Evolutionary conservation across 1,140 invertebrate species (phyloP), one percentile per base, ranked within the genome.

Genomic region (Cryptotermes secundus): DNA sequence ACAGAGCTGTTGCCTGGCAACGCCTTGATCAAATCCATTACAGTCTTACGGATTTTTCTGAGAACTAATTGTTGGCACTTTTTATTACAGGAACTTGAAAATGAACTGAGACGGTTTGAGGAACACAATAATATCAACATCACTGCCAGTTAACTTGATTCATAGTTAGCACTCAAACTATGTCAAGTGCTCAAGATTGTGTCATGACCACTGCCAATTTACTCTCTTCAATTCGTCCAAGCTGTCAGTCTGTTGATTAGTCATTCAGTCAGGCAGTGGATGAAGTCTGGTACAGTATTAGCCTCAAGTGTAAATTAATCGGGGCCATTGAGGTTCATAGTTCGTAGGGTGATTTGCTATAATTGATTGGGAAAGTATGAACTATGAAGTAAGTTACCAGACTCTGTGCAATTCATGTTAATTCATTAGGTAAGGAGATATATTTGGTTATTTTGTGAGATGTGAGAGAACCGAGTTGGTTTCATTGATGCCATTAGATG

Each of bases 11-110:
- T n/a, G n/a, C n/a, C n/a, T n/a, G n/a, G n/a, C n/a, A n/a, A n/a
- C n/a, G n/a, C n/a, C n/a, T n/a, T n/a, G n/a, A n/a, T n/a, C n/a
- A n/a, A n/a, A n/a, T n/a, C n/a, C n/a, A n/a, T n/a, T 49, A 19
- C 0, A 19, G 19, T 49, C 16, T 49, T 22, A 42, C 22, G 19
- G 22, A 49, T 49, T 49, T 49, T 49, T 49, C 16, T 49, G 19
- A 49, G 19, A 1, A 4, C 19, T 22, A 49, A 19, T 49, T 1
- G 14, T 49, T 12, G 22, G 3, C 22, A 14, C 38, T 19, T 49
- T 49, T 19, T 19, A 26, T 81, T 82, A 31, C 81, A 82, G 81
- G 81, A 82, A 38, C 81, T 82, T 24, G 42, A 82, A 38, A 82
- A 59, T 49, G 81, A 82, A 26, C 53, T 82, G 81, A 49, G 31